These are phyloP conservation scores for Carterocephalus palaemon DNA, from an alignment of 2,888 invertebrate species.

Conservation along the genomic window DNA sequence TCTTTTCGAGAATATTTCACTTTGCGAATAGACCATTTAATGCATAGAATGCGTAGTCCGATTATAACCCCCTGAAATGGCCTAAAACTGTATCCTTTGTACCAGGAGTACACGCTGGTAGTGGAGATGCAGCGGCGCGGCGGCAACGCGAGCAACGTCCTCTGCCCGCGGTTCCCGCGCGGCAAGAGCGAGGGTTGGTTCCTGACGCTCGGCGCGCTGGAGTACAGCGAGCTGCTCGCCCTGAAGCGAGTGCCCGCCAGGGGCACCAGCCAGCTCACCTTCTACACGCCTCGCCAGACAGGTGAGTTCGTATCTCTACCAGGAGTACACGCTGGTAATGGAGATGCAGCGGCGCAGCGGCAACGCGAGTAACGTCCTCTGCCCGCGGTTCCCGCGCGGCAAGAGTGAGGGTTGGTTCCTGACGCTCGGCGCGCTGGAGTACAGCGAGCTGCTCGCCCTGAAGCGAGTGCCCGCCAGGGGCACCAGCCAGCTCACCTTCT, in stretches of 20 bases:
- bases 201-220: conserved; percentile 87
- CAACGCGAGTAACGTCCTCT: conserved; percentile 81
- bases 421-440: conserved; percentile 85
- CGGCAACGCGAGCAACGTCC: conserved; percentile 79
- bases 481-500: conserved; percentile 54
- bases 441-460: conserved; percentile 87
- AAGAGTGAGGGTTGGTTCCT: conserved; percentile 98
- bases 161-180: conserved; percentile 92
- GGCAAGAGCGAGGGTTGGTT: conserved; percentile 98
- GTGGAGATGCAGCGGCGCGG: conserved; percentile 78
- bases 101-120: conserved; percentile 83
- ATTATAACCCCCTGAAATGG: too few species aligned
- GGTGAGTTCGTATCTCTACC: conserved; percentile 51
- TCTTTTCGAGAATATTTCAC: too few species aligned
- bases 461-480: conserved; percentile 84
- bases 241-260: conserved; percentile 85
- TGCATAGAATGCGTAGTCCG: too few species aligned
- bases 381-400: conserved; percentile 92
- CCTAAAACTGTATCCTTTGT: too few species aligned
- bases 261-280: conserved; percentile 58
- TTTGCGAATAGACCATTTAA: too few species aligned
- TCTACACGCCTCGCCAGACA: conserved; percentile 51
- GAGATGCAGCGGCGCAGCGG: conserved; percentile 75
- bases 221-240: conserved; percentile 86
- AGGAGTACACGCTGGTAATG: conserved; percentile 84